Evolutionary conservation across 2,113 vertebrate species (phyloP), one percentile per base, ranked within the genome.

Genomic region (Alethe diademata): DNA sequence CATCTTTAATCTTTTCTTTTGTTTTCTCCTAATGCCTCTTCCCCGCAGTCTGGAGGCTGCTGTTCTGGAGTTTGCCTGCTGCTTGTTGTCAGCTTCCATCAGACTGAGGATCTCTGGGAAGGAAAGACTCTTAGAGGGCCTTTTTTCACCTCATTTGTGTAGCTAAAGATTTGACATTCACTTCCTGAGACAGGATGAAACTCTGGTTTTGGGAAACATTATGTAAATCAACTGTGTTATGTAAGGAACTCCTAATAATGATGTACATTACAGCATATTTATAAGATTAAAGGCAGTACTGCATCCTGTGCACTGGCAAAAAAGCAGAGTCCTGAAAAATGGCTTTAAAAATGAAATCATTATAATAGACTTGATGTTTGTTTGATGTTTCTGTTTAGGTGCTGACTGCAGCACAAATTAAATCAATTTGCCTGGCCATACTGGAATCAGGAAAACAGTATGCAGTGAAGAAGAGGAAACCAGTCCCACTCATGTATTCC

Each of bases 381-480:
- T 96, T 90, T 97, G 92, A 57, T 96, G 78, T 95, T 93, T 88
- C 94, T 92, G 18, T 74, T 94, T 96, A 99, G 99, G 98, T 99
- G 71, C 96, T 99, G 94, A 98, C 98, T 29, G 95, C 98, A 93
- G 98, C 97, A 93, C 98, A 99, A 95, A 98, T 99, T 94, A 98
- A 98, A 93, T 98, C 98, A 23, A 98, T 99, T 95, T 99, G 99
- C 90, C 98, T 98, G 94, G 98, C 98, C 36, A 99, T 99, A 96
- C 97, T 99, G 29, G 98, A 99, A 92, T 99, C 98, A n/a, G 98
- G 98, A 66, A 99, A 98, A 93, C 98, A 99, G 79, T 99, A 99
- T 61, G 98, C 98, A 74, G 92, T 96, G 80, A 98, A 98, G 97
- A 99, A 99, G 96, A 98, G 98, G 53, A 99, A 99, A 92, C 98